Base-by-base conservation (phyloP, 2,113 vertebrate species). In the Varanus komodoensis region DNA sequence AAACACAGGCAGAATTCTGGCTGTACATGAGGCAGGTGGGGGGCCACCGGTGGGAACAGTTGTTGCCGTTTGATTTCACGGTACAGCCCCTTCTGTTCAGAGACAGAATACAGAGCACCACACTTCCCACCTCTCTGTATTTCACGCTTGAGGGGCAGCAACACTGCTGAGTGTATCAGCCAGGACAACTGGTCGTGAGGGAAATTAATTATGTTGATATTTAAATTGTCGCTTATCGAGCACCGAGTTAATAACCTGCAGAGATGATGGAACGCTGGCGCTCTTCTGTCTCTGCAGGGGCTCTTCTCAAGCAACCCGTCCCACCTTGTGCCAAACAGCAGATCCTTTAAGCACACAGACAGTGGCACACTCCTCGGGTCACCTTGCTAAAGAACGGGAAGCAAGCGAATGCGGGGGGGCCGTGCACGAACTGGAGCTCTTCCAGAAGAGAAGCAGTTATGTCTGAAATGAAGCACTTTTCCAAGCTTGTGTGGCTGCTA, bases 141-240 rank as follows among this genome's bases (percentile, higher is more conserved):
- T 79, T 79, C 74, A 79, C 61, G 50, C 57, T 50, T 19, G 38
- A 79, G 48, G 77, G 87, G 11, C n/a, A 90, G 8, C 32, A n/a
- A 2, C 32, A 21, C 44, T n/a, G 69, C 52, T 64, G 52, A 25
- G 21, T 79, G 64, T 57, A 88, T 90, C 87, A 88, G 52, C 25
- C 81, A 52, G 81, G n/a, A 90, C 57, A 50, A 57, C 52, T 52
- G 52, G 68, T 21, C 89, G 23, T 54, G 91, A 89, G 38, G 77
- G 15, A 86, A 52, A 82, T 69, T 69, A 86, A 82, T 19, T 89
- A 87, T 57, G 32, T 4, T 77, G 15, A 14, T 21, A 89, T 89
- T 5, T 48, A 89, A 92, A 89, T 87, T 0, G 64, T 1, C n/a
- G 27, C 0, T 0, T 89, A 80, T 87, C 73, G 0, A 54, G 83